Evolutionary conservation across 1,140 invertebrate species (phyloP), one percentile per base, ranked within the genome.

Genomic region (Zaprionus nigranus): DNA sequence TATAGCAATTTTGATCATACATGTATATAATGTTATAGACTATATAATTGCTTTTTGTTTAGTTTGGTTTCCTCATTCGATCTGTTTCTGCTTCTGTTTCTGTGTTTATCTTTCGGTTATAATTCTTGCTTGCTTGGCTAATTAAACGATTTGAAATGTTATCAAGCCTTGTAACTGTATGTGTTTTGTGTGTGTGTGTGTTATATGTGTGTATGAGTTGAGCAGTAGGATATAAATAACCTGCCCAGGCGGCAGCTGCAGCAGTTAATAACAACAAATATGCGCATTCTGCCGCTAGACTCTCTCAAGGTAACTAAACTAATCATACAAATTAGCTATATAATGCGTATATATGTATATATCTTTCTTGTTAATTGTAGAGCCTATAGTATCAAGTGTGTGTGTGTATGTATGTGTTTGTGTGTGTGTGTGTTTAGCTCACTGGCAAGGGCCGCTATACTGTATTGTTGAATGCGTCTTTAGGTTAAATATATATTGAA

Each of bases 1-100:
- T 69, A 79, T 86, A 78, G 72, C 79, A 73, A 75, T 79, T 82
- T 77, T 72, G 30, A 77, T 77, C 61, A 61, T 75, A 75, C 71
- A 59, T 70, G 43, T 24, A 34, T 57, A 20, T 54, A 40, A 13
- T 34, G 40, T 62, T 82, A 78, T 62, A 66, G 70, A 66, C 75
- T 63, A 59, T 74, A 61, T 65, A 75, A 71, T 59, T 79, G 58
- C 67, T 69, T 78, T 28, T 53, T 54, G 30, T 72, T 65, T 72
- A 15, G 40, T 58, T 60, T 71, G 68, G 56, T 59, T 51, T 51
- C 20, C 46, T 51, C 46, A 13, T 51, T 51, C 46, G 20, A 51
- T 22, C 46, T 13, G 46, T 24, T 62, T 12, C 46, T 24, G 46
- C 13, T 62, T 12, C 26, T 61, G n/a, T 73, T 30, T 56, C 26